Evolutionary conservation across 1,140 invertebrate genomes (phyloP).

Genomic region (Paralvinella palmiformis): DNA sequence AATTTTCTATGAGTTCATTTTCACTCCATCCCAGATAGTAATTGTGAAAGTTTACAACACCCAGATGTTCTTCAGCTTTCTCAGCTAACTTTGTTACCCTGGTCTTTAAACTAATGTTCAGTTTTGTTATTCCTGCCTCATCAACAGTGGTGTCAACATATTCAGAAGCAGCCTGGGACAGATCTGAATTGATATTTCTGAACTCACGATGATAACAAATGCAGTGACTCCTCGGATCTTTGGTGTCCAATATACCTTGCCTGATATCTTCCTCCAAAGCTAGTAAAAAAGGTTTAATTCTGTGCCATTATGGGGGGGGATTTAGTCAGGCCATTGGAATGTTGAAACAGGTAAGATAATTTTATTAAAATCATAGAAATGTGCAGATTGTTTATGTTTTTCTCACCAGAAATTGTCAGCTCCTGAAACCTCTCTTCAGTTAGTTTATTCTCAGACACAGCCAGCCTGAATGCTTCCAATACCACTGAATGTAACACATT

Average conservation of each 20-base stretch:
- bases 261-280: slow-evolving; percentile 32
- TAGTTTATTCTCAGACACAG: not conserved
- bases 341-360: not conserved
- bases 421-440: not conserved
- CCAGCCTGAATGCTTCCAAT: not conserved
- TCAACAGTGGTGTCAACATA: slow-evolving; percentile 5
- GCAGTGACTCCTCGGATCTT: slow-evolving; percentile 20
- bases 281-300: slow-evolving; percentile 15
- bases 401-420: not conserved
- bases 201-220: slow-evolving; percentile 28
- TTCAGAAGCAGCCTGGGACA: not conserved
- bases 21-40: not conserved
- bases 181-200: not conserved
- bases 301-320: too few relatives aligned
- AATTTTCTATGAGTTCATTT: not conserved
- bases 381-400: not conserved
- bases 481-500: too few relatives aligned
- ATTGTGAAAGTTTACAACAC: not conserved
- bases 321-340: not conserved
- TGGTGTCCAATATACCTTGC: slow-evolving; percentile 24
- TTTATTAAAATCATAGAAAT: not conserved
- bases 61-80: not conserved
- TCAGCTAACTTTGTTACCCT: slow-evolving; percentile 22
- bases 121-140: slow-evolving; percentile 25
- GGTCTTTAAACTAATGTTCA: too few relatives aligned